Conservation (phyloP, 2,113 vertebrate species). For the Syngnathus scovelli region DNA sequence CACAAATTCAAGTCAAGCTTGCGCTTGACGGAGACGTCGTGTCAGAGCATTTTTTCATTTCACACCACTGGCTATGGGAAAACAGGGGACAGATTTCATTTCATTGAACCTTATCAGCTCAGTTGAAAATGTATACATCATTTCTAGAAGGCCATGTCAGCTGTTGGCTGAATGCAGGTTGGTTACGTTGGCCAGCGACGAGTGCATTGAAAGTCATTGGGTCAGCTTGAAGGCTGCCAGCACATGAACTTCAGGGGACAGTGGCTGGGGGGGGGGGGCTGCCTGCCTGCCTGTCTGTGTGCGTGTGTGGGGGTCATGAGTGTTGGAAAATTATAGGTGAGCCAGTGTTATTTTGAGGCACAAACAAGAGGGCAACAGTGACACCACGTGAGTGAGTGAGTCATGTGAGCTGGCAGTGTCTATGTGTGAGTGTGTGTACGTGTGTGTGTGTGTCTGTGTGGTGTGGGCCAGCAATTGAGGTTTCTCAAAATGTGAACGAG, state of each 20-base stretch:
- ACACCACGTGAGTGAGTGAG: conserved; percentile 61
- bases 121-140: neutral
- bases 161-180: conserved; percentile 30
- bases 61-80: neutral
- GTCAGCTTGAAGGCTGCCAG: conserved; percentile 33
- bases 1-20: conserved; percentile 7
- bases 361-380: conserved; percentile 67
- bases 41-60: neutral
- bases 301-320: conserved; percentile 1
- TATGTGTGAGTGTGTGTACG: conserved; percentile 24
- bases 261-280: conserved; percentile 27
- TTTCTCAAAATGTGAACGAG: conserved; percentile 63
- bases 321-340: conserved; percentile 58
- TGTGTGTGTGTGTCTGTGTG: conserved; percentile 29
- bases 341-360: conserved; percentile 70
- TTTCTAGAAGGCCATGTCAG: conserved; percentile 18
- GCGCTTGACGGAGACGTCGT: neutral
- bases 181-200: conserved; percentile 14
- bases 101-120: neutral
- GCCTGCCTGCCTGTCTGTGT: too few species aligned
- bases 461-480: conserved; percentile 22
- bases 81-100: neutral
- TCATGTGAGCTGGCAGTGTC: conserved; percentile 46
- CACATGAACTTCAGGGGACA: conserved; percentile 24
- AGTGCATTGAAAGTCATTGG: conserved; percentile 40